Base-by-base conservation (phyloP, 2,113 vertebrate species). In the Pygoscelis adeliae region DNA sequence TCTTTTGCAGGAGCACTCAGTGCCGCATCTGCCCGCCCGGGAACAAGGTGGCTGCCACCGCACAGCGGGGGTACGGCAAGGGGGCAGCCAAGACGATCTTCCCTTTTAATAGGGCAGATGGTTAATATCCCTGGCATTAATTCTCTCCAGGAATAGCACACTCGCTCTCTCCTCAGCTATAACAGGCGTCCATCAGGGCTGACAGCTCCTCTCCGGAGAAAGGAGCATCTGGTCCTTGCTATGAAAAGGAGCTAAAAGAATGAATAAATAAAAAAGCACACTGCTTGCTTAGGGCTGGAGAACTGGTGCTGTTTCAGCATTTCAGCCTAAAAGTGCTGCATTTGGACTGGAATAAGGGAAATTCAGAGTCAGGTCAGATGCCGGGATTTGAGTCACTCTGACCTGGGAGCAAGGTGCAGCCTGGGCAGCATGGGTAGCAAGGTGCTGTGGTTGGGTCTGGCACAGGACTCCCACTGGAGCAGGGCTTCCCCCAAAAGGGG, bases 201-300 rank as follows among this genome's bases (percentile, higher is more conserved):
- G 95, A 96, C 90, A 97, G 72, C 58, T 83, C 71, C 74, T 91
- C 85, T 96, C 83, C 1, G 1, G 71, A 96, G 80, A 96, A 95
- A 96, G 84, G 59, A 96, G 95, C 97, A 96, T 93, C 94, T 96
- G 94, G 83, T 94, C 90, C 90, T 93, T 70, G 69, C 79, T 55
- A 89, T 29, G 20, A 92, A 93, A 93, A 87, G 61, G 36, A 96
- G 77, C 88, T 93, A 92, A 67, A 92, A 83, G 30, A 50, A 74
- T 42, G 83, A 85, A 86, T 85, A 95, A 94, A 95, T 83, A 93
- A 90, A 86, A 44, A 80, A 78, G 12, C 83, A 78, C 49, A 40
- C 17, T 63, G 77, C 71, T 86, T 83, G 74, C 49, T 76, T 15
- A 70, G 52, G 38, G 82, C 25, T 93, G 70, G 49, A 84, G 49